Conservation (phyloP, 2,113 vertebrate genomes). For the Daphoenositta chrysoptera region DNA sequence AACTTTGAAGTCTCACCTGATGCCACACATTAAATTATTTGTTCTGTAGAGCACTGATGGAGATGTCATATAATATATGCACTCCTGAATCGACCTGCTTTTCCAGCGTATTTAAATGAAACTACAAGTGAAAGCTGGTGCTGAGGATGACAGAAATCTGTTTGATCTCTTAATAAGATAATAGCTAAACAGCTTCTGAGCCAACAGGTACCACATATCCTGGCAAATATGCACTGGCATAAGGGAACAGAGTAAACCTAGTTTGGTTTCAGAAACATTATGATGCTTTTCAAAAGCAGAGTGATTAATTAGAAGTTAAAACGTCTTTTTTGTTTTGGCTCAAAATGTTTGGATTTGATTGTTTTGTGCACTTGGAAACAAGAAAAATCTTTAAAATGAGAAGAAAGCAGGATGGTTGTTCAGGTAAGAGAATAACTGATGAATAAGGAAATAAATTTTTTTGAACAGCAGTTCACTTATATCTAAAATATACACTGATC, state of each 20-base stretch:
- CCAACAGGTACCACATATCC: neutral
- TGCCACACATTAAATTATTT: neutral
- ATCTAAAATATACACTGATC: neutral
- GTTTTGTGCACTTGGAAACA: neutral
- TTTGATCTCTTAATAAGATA: neutral
- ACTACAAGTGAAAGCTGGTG: neutral
- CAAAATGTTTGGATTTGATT: neutral
- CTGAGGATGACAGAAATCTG: neutral
- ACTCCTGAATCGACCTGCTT: neutral
- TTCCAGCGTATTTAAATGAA: conserved; percentile 8
- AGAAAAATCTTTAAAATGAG: neutral
- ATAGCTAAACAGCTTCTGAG: neutral
- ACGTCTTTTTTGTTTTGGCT: neutral
- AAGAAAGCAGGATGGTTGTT: neutral
- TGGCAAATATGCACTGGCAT: neutral
- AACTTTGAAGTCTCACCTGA: neutral
- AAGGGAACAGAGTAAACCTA: neutral
- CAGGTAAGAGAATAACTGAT: neutral
- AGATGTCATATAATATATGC: neutral
- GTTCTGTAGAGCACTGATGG: conserved; percentile 14
- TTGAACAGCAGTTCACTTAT: neutral
- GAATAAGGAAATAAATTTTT: neutral
- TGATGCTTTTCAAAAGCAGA: neutral
- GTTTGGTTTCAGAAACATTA: neutral
- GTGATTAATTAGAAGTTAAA: neutral